Evolutionary conservation across 2,888 invertebrate genomes (phyloP), one percentile per base, ranked within the genome.

Genomic region (Eilema griseolum): DNA sequence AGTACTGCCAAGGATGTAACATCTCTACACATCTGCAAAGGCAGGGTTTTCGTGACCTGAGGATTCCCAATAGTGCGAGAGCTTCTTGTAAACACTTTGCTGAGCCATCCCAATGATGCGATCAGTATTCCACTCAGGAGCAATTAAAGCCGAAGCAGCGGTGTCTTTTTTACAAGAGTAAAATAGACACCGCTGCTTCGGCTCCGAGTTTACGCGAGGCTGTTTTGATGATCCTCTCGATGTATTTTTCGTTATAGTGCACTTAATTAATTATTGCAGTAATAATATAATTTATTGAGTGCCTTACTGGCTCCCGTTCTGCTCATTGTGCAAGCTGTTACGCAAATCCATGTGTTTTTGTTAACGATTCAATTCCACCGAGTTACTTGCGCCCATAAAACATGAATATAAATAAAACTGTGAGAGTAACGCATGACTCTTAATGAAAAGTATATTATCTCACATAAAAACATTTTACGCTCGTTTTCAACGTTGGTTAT

Each of bases 371-470:
- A 89, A 89, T 89, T 86, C 85, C 75, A 69, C 72, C 76, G 81
- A 86, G 85, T 86, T 85, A 86, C 86, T 88, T 84, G 79, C 78
- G 83, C 84, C 80, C 88, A 86, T 92, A 90, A 91, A 91, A 89
- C 85, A 84, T 82, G 88, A 89, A 92, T 89, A 91, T 91, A 91
- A 92, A 92, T 91, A 91, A 92, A 92, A 90, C 87, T 87, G 87
- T 80, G 82, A 82, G 86, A 86, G 89, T 86, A 90, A 91, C 90
- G 90, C 89, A 89, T 90, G 90, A 91, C 87, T 92, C 89, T 88
- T 92, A 93, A 94, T 93, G 91, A 94, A 93, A 94, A 92, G 91
- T 92, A 92, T 93, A 93, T 93, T 93, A 93, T 92, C 90, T 89
- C 89, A 81, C 93, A 92, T 94, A 93, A 94, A 94, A 94, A 93